Evolutionary conservation across 1,140 invertebrate genomes (phyloP).

Genomic region (Drosophila melanica): DNA sequence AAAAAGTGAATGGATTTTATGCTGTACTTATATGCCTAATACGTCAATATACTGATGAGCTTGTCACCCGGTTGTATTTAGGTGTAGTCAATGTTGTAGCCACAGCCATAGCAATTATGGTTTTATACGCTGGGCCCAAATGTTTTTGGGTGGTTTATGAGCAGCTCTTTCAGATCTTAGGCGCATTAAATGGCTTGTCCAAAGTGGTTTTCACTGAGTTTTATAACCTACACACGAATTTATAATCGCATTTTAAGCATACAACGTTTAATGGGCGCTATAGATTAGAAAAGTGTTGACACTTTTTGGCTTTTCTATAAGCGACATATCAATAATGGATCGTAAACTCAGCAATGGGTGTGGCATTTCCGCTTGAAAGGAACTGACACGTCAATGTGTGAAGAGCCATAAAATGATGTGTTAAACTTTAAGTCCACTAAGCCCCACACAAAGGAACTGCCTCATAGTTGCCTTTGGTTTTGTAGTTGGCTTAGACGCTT

Average conservation of each 20-base stretch:
- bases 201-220: conserved; percentile 24
- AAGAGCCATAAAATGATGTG: conserved; percentile 52
- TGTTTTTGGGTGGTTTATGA: conserved; percentile 72
- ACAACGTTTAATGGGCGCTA: conserved; percentile 47
- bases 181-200: conserved; percentile 1
- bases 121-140: conserved; percentile 58
- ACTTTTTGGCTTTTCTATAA: conserved; percentile 48
- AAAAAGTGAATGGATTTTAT: conserved; percentile 81
- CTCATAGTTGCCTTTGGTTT: conserved; percentile 23
- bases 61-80: conserved; percentile 1
- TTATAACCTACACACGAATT: conserved; percentile 62
- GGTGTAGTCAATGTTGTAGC: conserved; percentile 14
- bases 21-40: conserved; percentile 60
- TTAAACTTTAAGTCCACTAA: conserved; percentile 40
- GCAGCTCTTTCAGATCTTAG: not conserved
- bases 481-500: conserved; percentile 59
- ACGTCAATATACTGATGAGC: conserved; percentile 35
- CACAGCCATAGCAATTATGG: conserved; percentile 58
- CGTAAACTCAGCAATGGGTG: conserved; percentile 58
- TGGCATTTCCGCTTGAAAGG: conserved; percentile 67
- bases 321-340: conserved; percentile 62
- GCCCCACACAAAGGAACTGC: conserved; percentile 48
- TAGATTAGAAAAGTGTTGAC: conserved; percentile 69
- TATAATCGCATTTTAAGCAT: conserved; percentile 20
- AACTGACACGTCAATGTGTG: conserved; percentile 47